phyloP scores from a whole-genome alignment of 2,888 invertebrate genomes.

The Limnephilus auricula region DNA sequence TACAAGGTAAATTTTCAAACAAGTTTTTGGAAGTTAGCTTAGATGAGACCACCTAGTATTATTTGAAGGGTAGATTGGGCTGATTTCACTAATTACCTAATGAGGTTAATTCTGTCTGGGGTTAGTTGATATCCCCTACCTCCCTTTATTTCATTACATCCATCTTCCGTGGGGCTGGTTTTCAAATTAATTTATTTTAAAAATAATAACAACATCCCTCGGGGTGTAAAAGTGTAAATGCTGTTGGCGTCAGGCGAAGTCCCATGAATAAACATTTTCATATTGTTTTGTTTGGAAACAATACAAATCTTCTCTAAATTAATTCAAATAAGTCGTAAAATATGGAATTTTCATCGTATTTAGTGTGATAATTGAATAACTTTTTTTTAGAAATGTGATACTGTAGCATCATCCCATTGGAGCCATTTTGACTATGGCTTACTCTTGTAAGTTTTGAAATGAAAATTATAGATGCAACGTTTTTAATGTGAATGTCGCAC shows the following conservation, averaged over 20 bases:
- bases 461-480: too few species aligned
- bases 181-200: neutral
- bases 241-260: neutral
- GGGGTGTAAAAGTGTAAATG: neutral
- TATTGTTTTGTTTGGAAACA: neutral
- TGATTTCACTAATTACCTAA: conserved; percentile 28
- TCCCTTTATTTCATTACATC: conserved; percentile 11
- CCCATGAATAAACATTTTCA: neutral
- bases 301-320: neutral
- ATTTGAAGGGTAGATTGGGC: neutral
- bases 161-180: neutral
- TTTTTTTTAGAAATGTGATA: too few species aligned
- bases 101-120: conserved; percentile 12
- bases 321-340: neutral
- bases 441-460: too few species aligned
- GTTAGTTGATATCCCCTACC: neutral
- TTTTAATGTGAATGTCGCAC: too few species aligned
- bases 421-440: too few species aligned
- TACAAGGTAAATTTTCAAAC: neutral
- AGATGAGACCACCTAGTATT: neutral
- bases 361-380: too few species aligned
- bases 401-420: too few species aligned
- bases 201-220: neutral
- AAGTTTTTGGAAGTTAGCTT: neutral
- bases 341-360: neutral